These are phyloP conservation scores for Chaetogeoica ovagalla DNA, from an alignment of 2,888 invertebrate genomes.

Conservation along the genomic window DNA sequence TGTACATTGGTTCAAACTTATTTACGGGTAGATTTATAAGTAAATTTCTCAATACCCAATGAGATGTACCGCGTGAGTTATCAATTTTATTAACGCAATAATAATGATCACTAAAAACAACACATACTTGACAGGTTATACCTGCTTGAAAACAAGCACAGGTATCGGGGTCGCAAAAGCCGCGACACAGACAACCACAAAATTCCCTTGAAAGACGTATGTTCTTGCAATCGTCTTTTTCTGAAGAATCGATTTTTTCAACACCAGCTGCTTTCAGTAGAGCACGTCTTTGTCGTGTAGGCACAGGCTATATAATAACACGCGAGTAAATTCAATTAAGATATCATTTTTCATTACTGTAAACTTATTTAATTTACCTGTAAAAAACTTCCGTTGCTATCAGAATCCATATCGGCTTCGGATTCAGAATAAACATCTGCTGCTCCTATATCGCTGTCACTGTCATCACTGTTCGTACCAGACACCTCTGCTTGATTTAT, in stretches of 20 bases:
- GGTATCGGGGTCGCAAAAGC: constrained; percentile 91
- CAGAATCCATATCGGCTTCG: constrained; percentile 82
- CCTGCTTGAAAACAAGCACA: constrained; percentile 93
- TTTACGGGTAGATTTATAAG: neutral
- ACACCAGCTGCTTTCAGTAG: constrained; percentile 90
- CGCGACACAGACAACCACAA: constrained; percentile 91
- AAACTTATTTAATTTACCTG: constrained; percentile 57
- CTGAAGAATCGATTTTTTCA: constrained; percentile 86
- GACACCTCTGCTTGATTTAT: constrained; percentile 52
- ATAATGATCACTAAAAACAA: neutral
- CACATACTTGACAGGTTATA: constrained; percentile 85
- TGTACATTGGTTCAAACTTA: neutral
- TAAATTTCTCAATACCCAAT: neutral
- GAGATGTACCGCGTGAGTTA: too few relatives aligned
- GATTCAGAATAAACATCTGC: constrained; percentile 84
- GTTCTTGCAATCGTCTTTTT: constrained; percentile 91
- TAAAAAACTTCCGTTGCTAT: constrained; percentile 80
- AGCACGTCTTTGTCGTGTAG: constrained; percentile 85
- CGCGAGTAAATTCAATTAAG: neutral
- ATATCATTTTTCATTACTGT: neutral
- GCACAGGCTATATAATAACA: constrained; percentile 72
- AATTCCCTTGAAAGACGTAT: constrained; percentile 90
- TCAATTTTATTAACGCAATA: neutral
- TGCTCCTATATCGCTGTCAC: constrained; percentile 81
- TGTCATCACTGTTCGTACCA: constrained; percentile 69